Base-by-base conservation (phyloP, 2,797 vertebrate species). In the Lerista edwardsae region DNA sequence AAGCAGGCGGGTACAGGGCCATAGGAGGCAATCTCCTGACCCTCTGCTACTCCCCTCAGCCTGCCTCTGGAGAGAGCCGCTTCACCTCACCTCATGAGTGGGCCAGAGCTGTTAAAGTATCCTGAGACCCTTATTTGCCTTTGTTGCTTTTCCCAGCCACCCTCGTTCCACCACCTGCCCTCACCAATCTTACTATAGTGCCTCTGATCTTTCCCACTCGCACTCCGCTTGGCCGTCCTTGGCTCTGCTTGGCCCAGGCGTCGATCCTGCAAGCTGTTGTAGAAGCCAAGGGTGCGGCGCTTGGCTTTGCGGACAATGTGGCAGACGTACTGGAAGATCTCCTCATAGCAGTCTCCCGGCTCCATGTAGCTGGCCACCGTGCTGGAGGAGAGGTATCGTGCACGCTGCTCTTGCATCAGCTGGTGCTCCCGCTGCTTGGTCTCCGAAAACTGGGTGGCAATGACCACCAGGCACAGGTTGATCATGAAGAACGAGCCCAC, bases 401-500 rank as follows among this genome's bases (percentile, higher is more conserved):
- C 98, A 15, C 98, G 92, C 93, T 99, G 98, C 95, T 99, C 98
- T 96, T 99, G 97, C 98, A 99, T 99, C 95, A 99, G 96, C 95
- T 98, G 98, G 93, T 99, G 98, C 93, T 99, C 98, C 57, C 98
- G 94, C 94, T 99, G 98, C 95, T 99, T 99, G 64, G 98, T 99
- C 96, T 99, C 98, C 0, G 98, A 99, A 96, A 99, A 99, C 95
- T 99, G 98, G 1, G 98, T 99, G 87, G 98, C 98, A 19, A 99
- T 99, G 93, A 99, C 98, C 88, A 99, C 98, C 90, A 99, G 97
- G 97, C 98, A 99, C 94, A 99, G 97, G 96, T 99, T 99, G 95
- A 99, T 99, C 98, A 99, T 99, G 97, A 99, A 99, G 96, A 99
- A 99, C 57, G 98, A 99, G 84, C 98, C 98, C 80, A 99, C 98